Conservation (phyloP, 2,888 invertebrate species). For the Chaetogeoica ovagalla region DNA sequence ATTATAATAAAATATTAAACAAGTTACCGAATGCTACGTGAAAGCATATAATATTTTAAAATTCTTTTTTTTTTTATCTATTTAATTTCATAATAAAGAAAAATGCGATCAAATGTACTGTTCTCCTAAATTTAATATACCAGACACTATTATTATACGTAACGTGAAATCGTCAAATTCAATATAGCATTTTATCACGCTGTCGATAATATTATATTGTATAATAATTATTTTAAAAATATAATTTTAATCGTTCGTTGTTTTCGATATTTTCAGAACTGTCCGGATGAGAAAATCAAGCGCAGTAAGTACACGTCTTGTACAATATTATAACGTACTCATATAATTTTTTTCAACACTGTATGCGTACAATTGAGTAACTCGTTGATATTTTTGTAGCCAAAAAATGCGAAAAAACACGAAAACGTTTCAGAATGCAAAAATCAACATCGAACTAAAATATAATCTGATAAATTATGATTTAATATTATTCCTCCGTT, state of each 20-base stretch:
- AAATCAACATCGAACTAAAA: neutral
- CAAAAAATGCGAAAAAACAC: slow-evolving; percentile 43
- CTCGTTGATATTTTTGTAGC: neutral
- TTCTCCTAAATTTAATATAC: no score
- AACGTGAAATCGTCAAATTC: no score
- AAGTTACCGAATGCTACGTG: neutral
- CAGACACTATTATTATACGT: no score
- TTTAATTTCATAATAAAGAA: no score
- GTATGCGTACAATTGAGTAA: neutral
- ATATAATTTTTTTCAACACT: no score
- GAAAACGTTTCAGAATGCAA: slow-evolving; percentile 36
- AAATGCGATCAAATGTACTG: no score
- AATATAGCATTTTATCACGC: no score
- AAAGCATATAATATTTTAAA: no score
- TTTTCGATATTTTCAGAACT: slow-evolving; percentile 53
- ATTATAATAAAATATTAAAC: slow-evolving; percentile 11
- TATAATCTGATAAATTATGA: neutral
- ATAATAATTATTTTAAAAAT: neutral
- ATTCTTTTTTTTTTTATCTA: no score
- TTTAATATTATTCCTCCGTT: neutral
- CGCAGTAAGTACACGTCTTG: slow-evolving; percentile 46
- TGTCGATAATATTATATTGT: neutral
- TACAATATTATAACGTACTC: no score
- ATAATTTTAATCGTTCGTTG: neutral
- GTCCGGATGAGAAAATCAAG: slow-evolving; percentile 54